Conservation (phyloP, 2,113 vertebrate genomes). For the Delphinapterus leucas region DNA sequence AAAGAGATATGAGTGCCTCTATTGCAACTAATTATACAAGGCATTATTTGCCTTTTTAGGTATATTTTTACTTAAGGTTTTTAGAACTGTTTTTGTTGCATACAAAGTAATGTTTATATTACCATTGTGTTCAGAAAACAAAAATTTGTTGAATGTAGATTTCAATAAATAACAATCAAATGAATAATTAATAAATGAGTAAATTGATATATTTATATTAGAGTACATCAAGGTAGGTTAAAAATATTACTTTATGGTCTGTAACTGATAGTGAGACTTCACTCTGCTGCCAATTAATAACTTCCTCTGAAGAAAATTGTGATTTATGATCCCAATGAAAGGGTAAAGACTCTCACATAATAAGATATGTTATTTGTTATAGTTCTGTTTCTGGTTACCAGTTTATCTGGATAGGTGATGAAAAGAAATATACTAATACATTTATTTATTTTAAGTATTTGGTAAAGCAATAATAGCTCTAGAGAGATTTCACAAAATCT, state of each 20-base stretch:
- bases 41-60: background rate
- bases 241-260: background rate
- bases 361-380: background rate
- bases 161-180: background rate
- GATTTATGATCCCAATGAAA: background rate
- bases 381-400: background rate
- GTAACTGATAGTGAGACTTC: background rate
- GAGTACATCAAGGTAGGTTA: background rate
- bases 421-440: background rate
- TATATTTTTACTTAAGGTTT: background rate
- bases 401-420: background rate
- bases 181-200: background rate
- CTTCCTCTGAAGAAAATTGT: background rate
- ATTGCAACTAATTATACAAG: background rate
- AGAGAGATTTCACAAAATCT: background rate
- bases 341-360: background rate
- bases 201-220: background rate
- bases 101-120: background rate
- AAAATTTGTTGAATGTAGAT: background rate
- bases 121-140: background rate
- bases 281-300: background rate
- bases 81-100: background rate
- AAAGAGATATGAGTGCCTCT: background rate
- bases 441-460: background rate
- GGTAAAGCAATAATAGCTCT: background rate